Evolutionary conservation across 1,140 invertebrate genomes (phyloP).

Genomic region (Sogatella furcifera): DNA sequence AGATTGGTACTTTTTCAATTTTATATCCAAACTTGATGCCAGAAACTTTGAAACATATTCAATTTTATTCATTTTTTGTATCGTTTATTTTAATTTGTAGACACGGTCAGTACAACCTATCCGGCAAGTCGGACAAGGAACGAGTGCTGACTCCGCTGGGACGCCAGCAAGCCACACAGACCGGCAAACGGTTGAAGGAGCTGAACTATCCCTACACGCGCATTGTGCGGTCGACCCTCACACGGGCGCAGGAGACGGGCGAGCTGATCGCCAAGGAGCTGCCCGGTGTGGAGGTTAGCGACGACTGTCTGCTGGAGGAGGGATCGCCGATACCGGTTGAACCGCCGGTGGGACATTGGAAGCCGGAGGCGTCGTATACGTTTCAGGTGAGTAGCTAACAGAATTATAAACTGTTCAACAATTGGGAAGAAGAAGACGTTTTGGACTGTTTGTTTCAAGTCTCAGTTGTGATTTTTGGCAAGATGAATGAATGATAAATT

Average conservation of each 20-base stretch:
- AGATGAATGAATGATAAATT: too few relatives aligned
- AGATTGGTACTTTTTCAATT: too few relatives aligned
- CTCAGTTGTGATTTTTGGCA: too few relatives aligned
- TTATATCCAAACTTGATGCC: too few relatives aligned
- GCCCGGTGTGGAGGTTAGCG: conserved; percentile 39
- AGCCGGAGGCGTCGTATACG: conserved; percentile 46
- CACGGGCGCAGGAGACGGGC: conserved; percentile 48
- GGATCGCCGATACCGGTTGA: conserved; percentile 93
- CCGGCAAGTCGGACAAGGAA: conserved; percentile 61
- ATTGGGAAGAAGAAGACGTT: too few relatives aligned
- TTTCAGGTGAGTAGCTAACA: neutral
- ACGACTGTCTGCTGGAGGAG: conserved; percentile 75
- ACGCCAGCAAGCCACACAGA: conserved; percentile 67
- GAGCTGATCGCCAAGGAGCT: conserved; percentile 21
- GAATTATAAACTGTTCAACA: too few relatives aligned
- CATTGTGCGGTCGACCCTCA: conserved; percentile 83
- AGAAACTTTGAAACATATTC: too few relatives aligned
- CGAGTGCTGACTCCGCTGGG: conserved; percentile 70
- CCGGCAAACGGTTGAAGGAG: conserved; percentile 62
- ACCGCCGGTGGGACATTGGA: conserved; percentile 78
- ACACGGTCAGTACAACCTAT: conserved; percentile 86
- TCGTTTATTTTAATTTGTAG: too few relatives aligned
- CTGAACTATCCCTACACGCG: conserved; percentile 66
- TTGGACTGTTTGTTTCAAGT: too few relatives aligned
- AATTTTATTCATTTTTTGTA: too few relatives aligned